Evolutionary conservation across 2,113 vertebrate genomes (phyloP), one percentile per base, ranked within the genome.

Genomic region (Eptesicus fuscus): DNA sequence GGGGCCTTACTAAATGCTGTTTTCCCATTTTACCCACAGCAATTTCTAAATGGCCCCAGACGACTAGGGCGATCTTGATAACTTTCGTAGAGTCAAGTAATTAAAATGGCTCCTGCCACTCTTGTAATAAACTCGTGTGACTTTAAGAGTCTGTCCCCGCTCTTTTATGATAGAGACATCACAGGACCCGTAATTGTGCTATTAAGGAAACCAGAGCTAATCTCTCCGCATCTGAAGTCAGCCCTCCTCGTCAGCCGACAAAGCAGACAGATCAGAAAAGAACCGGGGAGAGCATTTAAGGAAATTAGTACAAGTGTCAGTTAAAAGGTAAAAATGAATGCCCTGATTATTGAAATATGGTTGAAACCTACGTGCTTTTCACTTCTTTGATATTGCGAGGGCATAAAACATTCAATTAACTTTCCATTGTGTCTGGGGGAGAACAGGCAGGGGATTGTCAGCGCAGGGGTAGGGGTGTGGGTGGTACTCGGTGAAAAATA

Each of bases 241-340:
- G 98, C 97, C 98, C 98, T 98, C 98, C 98, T 98, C 98, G 97
- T 97, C 98, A 98, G 97, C 98, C 98, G 97, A 98, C 98, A 98
- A 98, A 98, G 98, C 98, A 98, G 98, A 98, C 98, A 98, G 98
- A 98, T 98, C 98, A 98, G 98, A 98, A 98, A 98, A 97, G 98
- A 98, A 96, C 97, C 97, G 97, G 98, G 98, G 98, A 98, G 98
- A 98, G 97, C 98, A 98, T 98, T 98, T 98, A 98, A 99, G 98
- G 98, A 99, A 99, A 99, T 99, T 98, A 99, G 98, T 98, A 98
- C 98, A 98, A 98, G 98, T 98, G 98, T 98, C 98, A 98, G 98
- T 98, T 99, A 98, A 99, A 98, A 99, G 98, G 98, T 98, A 98
- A 98, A 99, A 98, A 98, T 98, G 98, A 98, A 98, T 98, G 98